Evolutionary conservation across 2,113 vertebrate genomes (phyloP).

Genomic region (Tenrec ecaudatus): DNA sequence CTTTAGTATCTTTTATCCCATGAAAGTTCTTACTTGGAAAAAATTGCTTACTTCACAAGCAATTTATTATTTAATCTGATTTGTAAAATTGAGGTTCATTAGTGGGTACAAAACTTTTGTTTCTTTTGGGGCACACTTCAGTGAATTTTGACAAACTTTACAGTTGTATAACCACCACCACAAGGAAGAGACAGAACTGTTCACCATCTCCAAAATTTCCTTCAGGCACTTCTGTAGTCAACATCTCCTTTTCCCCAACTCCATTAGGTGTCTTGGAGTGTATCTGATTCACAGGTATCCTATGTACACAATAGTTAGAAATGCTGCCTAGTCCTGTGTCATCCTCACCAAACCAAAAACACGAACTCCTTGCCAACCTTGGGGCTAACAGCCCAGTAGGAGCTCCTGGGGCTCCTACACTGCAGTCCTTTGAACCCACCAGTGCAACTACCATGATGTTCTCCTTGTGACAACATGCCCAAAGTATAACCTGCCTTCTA

Average conservation of each 20-base stretch:
- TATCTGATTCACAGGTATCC: no score
- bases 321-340: no score
- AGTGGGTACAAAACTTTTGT: neutral
- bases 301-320: no score
- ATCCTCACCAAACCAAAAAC: no score
- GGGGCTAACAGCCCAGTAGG: no score
- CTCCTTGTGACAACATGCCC: no score
- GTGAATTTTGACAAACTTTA: conserved; percentile 15
- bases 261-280: no score
- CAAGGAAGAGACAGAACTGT: neutral
- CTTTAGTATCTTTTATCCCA: neutral
- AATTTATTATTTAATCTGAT: neutral
- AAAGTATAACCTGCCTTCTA: no score
- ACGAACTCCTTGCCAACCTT: no score
- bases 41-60: neutral
- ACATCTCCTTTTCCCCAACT: neutral
- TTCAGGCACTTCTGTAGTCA: neutral
- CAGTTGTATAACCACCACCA: neutral
- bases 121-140: neutral
- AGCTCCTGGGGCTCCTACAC: no score
- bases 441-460: no score
- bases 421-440: no score
- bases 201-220: neutral
- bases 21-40: neutral
- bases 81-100: conserved; percentile 22